Evolutionary conservation across 2,113 vertebrate species (phyloP).

Genomic region (Egretta garzetta): DNA sequence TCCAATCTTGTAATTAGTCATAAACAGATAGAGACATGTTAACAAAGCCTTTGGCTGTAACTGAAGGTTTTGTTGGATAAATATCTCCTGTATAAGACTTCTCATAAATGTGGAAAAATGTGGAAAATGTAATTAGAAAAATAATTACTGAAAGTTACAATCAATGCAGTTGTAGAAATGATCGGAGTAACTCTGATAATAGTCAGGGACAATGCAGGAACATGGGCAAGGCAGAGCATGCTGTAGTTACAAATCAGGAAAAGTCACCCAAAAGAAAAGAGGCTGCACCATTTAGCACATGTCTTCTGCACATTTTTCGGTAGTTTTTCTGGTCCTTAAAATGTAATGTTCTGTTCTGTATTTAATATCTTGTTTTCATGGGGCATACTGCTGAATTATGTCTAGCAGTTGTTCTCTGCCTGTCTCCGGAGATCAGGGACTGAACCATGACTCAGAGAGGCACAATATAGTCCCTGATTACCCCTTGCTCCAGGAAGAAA

Average conservation of each 20-base stretch:
- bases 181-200: background rate
- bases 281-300: rapidly evolving
- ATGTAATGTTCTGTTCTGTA: background rate
- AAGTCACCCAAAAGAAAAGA: background rate
- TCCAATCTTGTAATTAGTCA: background rate
- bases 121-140: background rate
- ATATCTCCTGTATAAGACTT: background rate
- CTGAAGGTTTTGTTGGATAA: background rate
- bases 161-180: background rate
- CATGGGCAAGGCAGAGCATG: background rate
- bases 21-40: background rate
- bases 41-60: background rate
- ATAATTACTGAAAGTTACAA: background rate
- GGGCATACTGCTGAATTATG: background rate
- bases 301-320: background rate
- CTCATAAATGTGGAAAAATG: background rate
- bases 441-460: constrained; percentile 33
- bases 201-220: background rate
- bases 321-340: background rate
- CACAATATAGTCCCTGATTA: constrained; percentile 58
- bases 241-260: background rate
- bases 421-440: constrained; percentile 20
- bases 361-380: background rate
- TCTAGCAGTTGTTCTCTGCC: background rate
- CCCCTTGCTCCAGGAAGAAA: constrained; percentile 64